Evolutionary conservation across 2,888 invertebrate species (phyloP), one percentile per base, ranked within the genome.

Genomic region (Dermolepida albohirtum): DNA sequence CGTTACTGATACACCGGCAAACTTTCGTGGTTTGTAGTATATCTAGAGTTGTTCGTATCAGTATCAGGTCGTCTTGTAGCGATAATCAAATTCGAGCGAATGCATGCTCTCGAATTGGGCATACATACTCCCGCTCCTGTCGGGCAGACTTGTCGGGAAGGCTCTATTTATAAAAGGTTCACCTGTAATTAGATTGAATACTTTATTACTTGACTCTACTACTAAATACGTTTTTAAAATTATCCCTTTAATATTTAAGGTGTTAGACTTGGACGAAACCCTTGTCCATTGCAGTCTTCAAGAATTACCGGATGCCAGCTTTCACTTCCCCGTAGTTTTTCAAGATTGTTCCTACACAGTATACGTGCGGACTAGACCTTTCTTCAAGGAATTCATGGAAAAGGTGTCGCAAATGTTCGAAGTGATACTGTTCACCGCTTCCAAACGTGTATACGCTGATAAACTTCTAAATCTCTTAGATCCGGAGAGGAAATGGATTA

Each of bases 361-460:
- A 14, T 90, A 75, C 87, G 97, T 97, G 1, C 88, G 97, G 75
- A 96, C 97, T 0, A 87, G 97, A 55, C 97, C 97, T 0, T 93
- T 89, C 82, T 95, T 97, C 84, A 89, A 92, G 7, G 96, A 97
- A 85, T 98, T 98, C 84, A 87, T 98, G 75, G 93, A 96, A 76
- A 89, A 91, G 69, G 82, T 96, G 43, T 94, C 96, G 0, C 89
- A 92, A 6, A 81, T 92, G 69, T 97, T 94, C 84, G 97, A 97
- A 83, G 96, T 97, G 22, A 96, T 97, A 64, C 85, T 97, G 66
- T 98, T 98, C 86, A 98, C 97, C 0, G 97, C 97, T 47, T 95
- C 95, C 79, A 97, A 97, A 85, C 88, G 96, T 55, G 95, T 97
- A 50, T 98, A 97, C 81, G 97, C 97, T 0, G 96, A 97, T 82